Conservation (phyloP, 2,797 vertebrate species). For the Setipinna tenuifilis region DNA sequence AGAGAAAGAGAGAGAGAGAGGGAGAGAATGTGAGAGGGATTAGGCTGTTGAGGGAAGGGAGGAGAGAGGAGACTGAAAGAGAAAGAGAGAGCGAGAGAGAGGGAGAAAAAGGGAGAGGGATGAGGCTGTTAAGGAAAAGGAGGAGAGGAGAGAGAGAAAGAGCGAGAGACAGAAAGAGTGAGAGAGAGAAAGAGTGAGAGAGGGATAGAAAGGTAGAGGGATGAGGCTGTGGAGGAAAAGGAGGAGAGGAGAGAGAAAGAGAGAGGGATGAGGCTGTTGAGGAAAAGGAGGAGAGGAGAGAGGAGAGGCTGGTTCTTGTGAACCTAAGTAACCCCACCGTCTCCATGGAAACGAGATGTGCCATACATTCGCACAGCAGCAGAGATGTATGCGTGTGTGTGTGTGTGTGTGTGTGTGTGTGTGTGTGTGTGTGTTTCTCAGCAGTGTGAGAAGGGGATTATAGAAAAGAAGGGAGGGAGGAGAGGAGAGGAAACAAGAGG, state of each 20-base stretch:
- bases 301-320: neutral
- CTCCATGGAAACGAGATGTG: slow-evolving; percentile 52
- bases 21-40: no score
- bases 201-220: no score
- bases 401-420: slow-evolving; percentile 35
- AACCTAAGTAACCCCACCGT: slow-evolving; percentile 33
- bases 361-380: slow-evolving; percentile 13
- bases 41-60: no score
- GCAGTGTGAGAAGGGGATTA: slow-evolving; percentile 8
- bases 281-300: neutral
- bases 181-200: no score
- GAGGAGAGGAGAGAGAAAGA: no score
- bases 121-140: no score
- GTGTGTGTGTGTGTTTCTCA: slow-evolving; percentile 4
- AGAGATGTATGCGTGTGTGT: slow-evolving; percentile 28
- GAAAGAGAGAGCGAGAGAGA: neutral
- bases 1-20: no score
- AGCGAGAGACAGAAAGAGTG: no score
- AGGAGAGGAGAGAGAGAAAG: no score
- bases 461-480: neutral
- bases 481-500: neutral
- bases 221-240: no score
- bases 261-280: neutral
- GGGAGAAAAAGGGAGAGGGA: no score
- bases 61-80: no score